Conservation (phyloP, 1,140 invertebrate species). For the Eupeodes corollae region DNA sequence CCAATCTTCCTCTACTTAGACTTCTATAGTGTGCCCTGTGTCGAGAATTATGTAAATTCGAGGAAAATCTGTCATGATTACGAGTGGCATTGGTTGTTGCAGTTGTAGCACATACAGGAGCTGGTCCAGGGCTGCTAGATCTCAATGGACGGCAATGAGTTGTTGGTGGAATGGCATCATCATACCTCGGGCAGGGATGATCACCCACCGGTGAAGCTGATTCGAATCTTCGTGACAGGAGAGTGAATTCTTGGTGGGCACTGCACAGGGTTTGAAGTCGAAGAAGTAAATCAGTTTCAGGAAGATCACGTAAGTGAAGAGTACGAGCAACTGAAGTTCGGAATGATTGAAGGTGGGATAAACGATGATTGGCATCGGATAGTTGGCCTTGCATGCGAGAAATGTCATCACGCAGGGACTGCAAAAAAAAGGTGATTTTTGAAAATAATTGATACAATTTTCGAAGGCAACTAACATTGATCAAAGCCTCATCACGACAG, state of each 20-base stretch:
- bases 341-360: conserved; percentile 63
- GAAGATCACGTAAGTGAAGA: conserved; percentile 36
- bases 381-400: conserved; percentile 57
- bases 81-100: no score
- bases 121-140: conserved; percentile 13
- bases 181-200: conserved; percentile 32
- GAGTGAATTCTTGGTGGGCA: conserved; percentile 52
- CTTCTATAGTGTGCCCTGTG: no score
- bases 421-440: conserved; percentile 4
- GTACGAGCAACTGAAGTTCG: conserved; percentile 54
- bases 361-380: conserved; percentile 56
- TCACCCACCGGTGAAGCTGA: conserved; percentile 30
- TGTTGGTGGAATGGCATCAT: conserved; percentile 28
- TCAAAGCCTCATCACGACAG: conserved; percentile 49
- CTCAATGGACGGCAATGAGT: conserved; percentile 28
- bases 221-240: conserved; percentile 47
- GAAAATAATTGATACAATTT: not conserved
- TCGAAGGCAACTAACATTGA: conserved; percentile 41
- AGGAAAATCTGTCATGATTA: no score
- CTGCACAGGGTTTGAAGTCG: conserved; percentile 34
- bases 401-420: conserved; percentile 57
- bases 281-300: conserved; percentile 32
- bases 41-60: no score
- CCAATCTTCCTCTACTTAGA: no score
- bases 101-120: no score